Evolutionary conservation across 1,140 invertebrate genomes (phyloP).

Genomic region (Hycleus phaleratus): DNA sequence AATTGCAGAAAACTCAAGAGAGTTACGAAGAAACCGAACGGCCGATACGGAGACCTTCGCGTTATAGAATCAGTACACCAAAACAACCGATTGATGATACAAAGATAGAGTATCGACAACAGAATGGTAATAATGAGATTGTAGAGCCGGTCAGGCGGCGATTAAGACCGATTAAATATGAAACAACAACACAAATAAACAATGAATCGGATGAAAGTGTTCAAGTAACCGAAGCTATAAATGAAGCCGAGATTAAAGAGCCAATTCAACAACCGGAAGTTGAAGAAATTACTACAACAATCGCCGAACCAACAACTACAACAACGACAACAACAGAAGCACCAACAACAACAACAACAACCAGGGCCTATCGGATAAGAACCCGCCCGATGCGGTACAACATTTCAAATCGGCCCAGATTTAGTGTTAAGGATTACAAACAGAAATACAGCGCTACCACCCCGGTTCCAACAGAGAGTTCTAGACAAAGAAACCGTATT

Average conservation of each 20-base stretch:
- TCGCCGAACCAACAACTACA: slow-evolving; percentile 4
- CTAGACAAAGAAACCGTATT: not conserved
- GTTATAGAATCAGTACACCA: slow-evolving; percentile 13
- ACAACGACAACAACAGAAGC: slow-evolving; percentile 20
- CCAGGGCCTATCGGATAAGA: slow-evolving; percentile 37
- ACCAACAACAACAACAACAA: slow-evolving; percentile 36
- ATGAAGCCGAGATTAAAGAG: not conserved
- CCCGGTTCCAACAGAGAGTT: slow-evolving; percentile 38
- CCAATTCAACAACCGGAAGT: not conserved
- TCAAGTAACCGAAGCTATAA: too few species aligned
- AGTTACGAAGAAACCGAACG: slow-evolving; percentile 27
- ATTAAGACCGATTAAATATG: slow-evolving; percentile 2
- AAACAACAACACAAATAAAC: not conserved
- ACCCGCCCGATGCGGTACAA: slow-evolving; percentile 32
- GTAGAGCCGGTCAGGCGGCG: slow-evolving; percentile 11
- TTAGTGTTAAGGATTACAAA: slow-evolving; percentile 54
- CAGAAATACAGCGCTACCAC: slow-evolving; percentile 31
- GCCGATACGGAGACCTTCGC: slow-evolving; percentile 17
- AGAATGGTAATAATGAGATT: slow-evolving; percentile 3
- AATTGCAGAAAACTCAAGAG: slow-evolving; percentile 20
- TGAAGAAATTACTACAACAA: slow-evolving; percentile 4
- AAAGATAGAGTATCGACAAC: slow-evolving; percentile 6
- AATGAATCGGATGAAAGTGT: too few species aligned
- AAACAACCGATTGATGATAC: too few species aligned
- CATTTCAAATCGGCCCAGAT: slow-evolving; percentile 44